Percentiles rank a stretch among this genome's conserved stretches.
These are phyloP conservation scores for Panthera tigris DNA, from an alignment of 2,113 vertebrate genomes.

Conservation along the genomic window DNA sequence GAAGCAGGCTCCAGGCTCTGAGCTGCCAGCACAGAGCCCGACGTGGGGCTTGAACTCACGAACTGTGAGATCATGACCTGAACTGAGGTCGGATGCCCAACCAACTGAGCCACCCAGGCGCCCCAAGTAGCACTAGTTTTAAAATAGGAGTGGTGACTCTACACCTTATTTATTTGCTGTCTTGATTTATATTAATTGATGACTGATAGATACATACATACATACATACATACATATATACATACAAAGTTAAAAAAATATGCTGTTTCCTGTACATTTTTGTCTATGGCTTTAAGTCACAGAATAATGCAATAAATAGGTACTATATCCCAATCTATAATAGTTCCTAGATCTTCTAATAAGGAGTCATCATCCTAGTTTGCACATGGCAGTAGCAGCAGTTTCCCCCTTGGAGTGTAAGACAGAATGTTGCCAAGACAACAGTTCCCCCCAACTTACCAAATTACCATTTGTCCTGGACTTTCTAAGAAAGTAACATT, in stretches of 20 bases:
- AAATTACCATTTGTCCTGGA: not conserved
- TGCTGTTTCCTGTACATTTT: not conserved
- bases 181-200: not conserved
- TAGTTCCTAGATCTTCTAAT: not conserved
- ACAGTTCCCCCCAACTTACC: not conserved
- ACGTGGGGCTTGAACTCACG: no score
- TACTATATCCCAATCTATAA: not conserved
- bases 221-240: not conserved
- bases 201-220: not conserved
- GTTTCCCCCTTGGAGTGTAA: not conserved
- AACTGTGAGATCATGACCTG: no score
- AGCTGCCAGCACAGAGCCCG: no score
- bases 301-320: not conserved
- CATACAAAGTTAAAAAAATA: not conserved
- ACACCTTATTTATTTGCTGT: not conserved
- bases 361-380: not conserved
- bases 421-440: not conserved
- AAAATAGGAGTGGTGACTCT: not conserved
- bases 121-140: not conserved
- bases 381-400: not conserved
- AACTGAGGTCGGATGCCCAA: no score
- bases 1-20: no score
- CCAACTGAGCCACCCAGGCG: no score
- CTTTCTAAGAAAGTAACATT: not conserved
- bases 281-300: not conserved